These are phyloP conservation scores for Scaptodrosophila lebanonensis DNA, from an alignment of 1,140 invertebrate species.

Conservation along the genomic window DNA sequence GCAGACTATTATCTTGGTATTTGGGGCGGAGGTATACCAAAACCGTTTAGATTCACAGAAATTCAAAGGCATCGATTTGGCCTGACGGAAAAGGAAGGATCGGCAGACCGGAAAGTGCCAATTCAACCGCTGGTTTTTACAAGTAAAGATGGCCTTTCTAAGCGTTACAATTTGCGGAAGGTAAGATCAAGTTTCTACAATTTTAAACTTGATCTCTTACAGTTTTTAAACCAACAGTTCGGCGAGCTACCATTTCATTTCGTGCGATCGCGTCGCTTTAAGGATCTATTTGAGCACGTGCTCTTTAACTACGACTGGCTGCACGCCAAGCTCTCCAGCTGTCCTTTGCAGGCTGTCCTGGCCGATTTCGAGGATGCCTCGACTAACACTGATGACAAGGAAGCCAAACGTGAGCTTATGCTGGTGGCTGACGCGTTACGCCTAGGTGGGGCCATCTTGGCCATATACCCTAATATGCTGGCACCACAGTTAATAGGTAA, in stretches of 20 bases:
- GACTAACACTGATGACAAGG: slow-evolving; percentile 89
- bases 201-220: not conserved
- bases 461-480: slow-evolving; percentile 95
- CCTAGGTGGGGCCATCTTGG: slow-evolving; percentile 92
- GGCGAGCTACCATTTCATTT: slow-evolving; percentile 97
- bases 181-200: slow-evolving; percentile 78
- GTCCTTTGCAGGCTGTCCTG: slow-evolving; percentile 94
- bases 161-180: slow-evolving; percentile 92
- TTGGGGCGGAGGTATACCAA: slow-evolving; percentile 95
- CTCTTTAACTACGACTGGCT: slow-evolving; percentile 99
- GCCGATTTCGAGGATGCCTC: slow-evolving; percentile 98
- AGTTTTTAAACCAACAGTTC: slow-evolving; percentile 81
- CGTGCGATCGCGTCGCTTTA: slow-evolving; percentile 91
- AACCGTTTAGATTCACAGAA: slow-evolving; percentile 98
- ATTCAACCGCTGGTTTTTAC: slow-evolving; percentile 96
- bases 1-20: slow-evolving; percentile 98
- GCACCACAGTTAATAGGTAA: slow-evolving; percentile 96
- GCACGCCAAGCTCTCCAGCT: slow-evolving; percentile 95
- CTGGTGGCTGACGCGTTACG: slow-evolving; percentile 96
- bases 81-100: slow-evolving; percentile 92
- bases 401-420: slow-evolving; percentile 92
- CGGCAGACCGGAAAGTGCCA: slow-evolving; percentile 96
- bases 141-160: slow-evolving; percentile 89
- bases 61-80: slow-evolving; percentile 89
- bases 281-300: slow-evolving; percentile 94